Base-by-base conservation (phyloP, 2,888 invertebrate genomes). In the Drosophila paucipuncta region DNA sequence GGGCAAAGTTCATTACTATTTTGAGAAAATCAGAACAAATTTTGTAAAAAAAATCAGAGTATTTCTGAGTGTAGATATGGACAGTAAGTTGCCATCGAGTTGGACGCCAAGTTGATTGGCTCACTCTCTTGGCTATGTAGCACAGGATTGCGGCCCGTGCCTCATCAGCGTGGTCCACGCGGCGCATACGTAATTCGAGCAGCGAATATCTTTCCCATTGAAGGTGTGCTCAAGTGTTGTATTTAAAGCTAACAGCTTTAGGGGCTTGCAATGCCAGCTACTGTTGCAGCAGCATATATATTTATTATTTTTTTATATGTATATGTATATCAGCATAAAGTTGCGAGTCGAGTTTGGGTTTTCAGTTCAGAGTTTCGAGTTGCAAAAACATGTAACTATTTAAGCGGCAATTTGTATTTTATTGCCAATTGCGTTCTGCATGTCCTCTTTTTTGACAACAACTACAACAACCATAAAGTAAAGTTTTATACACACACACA, bases 341-440 rank as follows among this genome's bases (percentile, higher is more conserved):
- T 61, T 61, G 49, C 6, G 60, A 50, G 52, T 52, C 43, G 53
- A 30, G 41, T 41, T 60, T 39, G 35, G 47, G 35, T 25, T 65
- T 49, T 37, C 37, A n/a, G 55, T 18, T 54, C 18, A 1, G 31
- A 47, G 41, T 49, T 59, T 54, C 47, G 52, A 54, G 54, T 39
- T 57, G 57, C 28, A 57, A 39, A 53, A 64, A 66, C 58, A 80
- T 87, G 81, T 73, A 87, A 90, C 89, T 85, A 81, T 87, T 90
- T 83, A 87, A 87, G 86, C 86, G 88, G 89, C 87, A 87, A 87
- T 87, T 87, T 85, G 89, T 88, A 85, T 90, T 89, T 86, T 88
- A 87, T 89, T 86, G 88, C 80, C 88, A 87, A 85, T 68, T 76
- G 75, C 70, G 54, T 66, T 61, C 59, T 62, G 65, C 66, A 58